phyloP scores from a whole-genome alignment of 2,113 vertebrate species.

The Ginglymostoma cirratum region DNA sequence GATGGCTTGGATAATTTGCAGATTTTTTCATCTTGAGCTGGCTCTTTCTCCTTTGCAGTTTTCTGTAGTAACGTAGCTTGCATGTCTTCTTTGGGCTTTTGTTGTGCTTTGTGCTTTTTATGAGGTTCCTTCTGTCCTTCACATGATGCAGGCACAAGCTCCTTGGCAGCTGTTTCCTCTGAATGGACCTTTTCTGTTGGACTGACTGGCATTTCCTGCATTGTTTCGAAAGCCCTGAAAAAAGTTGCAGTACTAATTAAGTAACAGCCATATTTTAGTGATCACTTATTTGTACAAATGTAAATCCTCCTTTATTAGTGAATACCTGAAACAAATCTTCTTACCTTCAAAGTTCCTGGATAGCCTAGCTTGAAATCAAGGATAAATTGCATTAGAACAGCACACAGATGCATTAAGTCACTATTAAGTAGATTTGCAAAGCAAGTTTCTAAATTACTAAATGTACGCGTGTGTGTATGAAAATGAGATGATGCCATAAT shows the following conservation, averaged over 20 bases:
- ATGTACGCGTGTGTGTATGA: background rate
- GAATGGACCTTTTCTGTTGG: background rate
- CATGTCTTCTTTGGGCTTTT: background rate
- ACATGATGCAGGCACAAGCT: background rate
- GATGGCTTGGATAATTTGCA: background rate
- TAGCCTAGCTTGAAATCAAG: background rate
- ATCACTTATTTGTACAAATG: background rate
- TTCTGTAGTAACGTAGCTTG: background rate
- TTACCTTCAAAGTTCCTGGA: background rate
- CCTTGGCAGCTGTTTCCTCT: background rate
- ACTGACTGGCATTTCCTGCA: background rate
- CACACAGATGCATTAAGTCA: background rate
- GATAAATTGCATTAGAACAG: background rate
- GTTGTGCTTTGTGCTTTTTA: background rate
- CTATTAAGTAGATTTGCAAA: background rate
- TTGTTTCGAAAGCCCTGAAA: background rate
- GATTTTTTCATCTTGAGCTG: background rate
- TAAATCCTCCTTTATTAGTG: background rate
- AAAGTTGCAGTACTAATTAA: background rate
- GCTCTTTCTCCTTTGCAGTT: background rate
- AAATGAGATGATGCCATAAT: background rate
- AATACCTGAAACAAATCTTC: background rate
- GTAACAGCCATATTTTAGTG: background rate
- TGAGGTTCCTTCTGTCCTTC: background rate
- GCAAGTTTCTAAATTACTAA: background rate